Base-by-base conservation (phyloP, 2,113 vertebrate species). In the Myotis lucifugus region DNA sequence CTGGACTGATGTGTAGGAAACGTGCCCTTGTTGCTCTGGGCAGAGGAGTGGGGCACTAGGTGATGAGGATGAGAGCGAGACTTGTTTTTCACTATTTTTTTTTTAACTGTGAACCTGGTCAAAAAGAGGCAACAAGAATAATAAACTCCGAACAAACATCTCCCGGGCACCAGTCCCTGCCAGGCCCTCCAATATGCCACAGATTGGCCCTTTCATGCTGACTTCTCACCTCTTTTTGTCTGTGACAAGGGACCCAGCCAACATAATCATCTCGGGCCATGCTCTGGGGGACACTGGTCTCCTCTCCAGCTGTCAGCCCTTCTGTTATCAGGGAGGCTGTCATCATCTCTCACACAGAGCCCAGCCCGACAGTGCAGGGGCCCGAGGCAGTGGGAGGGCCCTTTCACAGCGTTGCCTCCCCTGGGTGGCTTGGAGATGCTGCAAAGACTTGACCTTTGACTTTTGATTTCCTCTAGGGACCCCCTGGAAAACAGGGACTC, bases 401-500 rank as follows among this genome's bases (percentile, higher is more conserved):
- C 42, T 64, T 81, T 76, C n/a, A n/a, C 0, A 2, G 46, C 23
- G 5, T 21, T 29, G 8, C 69, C 50, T 52, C 27, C 40, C 32
- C 8, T 3, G 32, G 34, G 48, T 1, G 18, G 29, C 52, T 56
- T 21, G 32, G 61, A 40, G 37, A 32, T 34, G 32, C 54, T 79
- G 29, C 29, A 18, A 6, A 73, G 79, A 88, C 50, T 52, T 85
- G 48, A 90, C 50, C 37, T 15, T 52, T 85, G n/a, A 84, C 54
- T 67, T 88, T 6, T 81, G 18, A 42, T 90, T 97, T 90, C 83
- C 86, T n/a, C 18, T 79, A 99, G 99, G 99, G 99, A 29, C 52
- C 98, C 0, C 93, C 98, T 70, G 99, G 99, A 54, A 97, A 98
- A 50, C 98, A 99, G 4, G 99, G 99, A 27, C 93, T 98, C 0